phyloP scores from a whole-genome alignment of 2,888 invertebrate species.

The Cenopis cana region DNA sequence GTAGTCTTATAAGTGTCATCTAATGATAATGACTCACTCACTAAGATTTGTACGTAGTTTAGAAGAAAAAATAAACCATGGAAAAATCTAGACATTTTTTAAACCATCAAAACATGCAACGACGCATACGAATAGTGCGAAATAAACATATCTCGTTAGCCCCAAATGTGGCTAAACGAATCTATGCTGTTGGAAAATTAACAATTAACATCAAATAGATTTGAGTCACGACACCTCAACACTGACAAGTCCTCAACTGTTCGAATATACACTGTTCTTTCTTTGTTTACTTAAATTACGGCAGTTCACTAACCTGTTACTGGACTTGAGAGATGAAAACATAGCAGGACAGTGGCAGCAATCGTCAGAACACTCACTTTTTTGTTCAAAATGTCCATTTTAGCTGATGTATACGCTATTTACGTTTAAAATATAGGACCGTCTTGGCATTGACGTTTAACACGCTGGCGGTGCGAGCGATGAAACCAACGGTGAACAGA shows the following conservation, averaged over 20 bases:
- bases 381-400: constrained; percentile 35
- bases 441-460: constrained; percentile 41
- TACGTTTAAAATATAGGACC: constrained; percentile 36
- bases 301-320: constrained; percentile 24
- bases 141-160: constrained; percentile 5
- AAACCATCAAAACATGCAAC: background rate
- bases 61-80: constrained; percentile 23
- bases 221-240: constrained; percentile 31
- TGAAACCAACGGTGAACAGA: constrained; percentile 14
- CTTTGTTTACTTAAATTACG: constrained; percentile 39
- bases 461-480: constrained; percentile 40
- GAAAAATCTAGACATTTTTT: constrained; percentile 39
- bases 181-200: constrained; percentile 21
- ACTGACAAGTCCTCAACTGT: constrained; percentile 30
- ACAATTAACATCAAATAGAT: constrained; percentile 29
- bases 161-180: constrained; percentile 4
- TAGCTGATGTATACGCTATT: constrained; percentile 31
- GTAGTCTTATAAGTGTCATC: constrained; percentile 10
- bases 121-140: background rate
- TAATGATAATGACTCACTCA: constrained; percentile 40
- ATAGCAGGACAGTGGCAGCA: constrained; percentile 13
- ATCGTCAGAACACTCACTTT: constrained; percentile 38
- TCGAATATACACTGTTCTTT: constrained; percentile 31
- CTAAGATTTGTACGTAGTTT: constrained; percentile 15
- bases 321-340: constrained; percentile 12